Evolutionary conservation across 2,113 vertebrate genomes (phyloP), one percentile per base, ranked within the genome.

Genomic region (Melospiza georgiana): DNA sequence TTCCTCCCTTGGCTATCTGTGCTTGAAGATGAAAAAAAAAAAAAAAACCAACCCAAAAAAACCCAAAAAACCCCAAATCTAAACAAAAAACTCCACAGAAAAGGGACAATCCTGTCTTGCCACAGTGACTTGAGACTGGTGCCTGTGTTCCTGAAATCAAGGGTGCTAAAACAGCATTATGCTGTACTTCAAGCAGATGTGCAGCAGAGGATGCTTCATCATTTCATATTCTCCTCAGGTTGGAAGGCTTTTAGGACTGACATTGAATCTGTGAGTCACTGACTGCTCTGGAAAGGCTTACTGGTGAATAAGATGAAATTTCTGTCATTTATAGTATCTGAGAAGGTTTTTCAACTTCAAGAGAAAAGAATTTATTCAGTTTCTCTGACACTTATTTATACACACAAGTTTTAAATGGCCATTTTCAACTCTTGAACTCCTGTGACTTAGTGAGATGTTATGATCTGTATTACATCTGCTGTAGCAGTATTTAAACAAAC

Each of bases 361-460:
- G 39, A 63, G 35, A 80, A 73, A 88, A 73, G 1, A 80, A 88
- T 71, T 73, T 63, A 67, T 81, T 59, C 52, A 10, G 15, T 61
- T 76, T 80, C 63, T 72, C 65, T 93, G 72, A 65, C 52, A 52
- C 24, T 72, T 72, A 79, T 23, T 81, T 74, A 89, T 22, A 84
- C 22, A 88, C 14, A 44, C 7, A 77, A 51, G 35, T 71, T 68
- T 63, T 57, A 74, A 94, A 77, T 1, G 13, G 65, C 37, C 76
- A 10, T 72, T 95, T 94, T 88, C 61, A 95, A 57, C 79, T 84
- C 51, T 68, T 88, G 82, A 96, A 81, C 75, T 84, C 54, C 25
- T 49, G 35, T 54, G 79, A 86, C 79, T 83, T 88, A 31, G 17
- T 58, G 55, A 75, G 48, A 57, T 65, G 82, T 48, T 33, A 67